Evolutionary conservation across 2,888 invertebrate genomes (phyloP).

Genomic region (Crossocerus cetratus): DNA sequence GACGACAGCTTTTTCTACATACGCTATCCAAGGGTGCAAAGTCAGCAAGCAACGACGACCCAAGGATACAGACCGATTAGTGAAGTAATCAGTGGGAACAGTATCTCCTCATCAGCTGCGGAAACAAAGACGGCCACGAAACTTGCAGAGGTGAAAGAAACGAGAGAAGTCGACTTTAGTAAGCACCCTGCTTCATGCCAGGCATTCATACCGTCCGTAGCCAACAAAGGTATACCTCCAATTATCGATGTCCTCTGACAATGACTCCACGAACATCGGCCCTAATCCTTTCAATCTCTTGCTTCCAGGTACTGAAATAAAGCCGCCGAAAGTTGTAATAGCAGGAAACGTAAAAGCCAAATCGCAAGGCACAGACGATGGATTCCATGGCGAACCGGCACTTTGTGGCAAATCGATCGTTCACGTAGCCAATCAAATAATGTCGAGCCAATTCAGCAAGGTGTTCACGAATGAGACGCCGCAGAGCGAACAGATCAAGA

Average conservation of each 20-base stretch:
- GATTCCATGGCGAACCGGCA: constrained; percentile 80
- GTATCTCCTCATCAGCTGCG: constrained; percentile 29
- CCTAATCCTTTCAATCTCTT: not conserved
- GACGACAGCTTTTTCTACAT: constrained; percentile 87
- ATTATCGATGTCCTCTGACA: not conserved
- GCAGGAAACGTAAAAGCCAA: constrained; percentile 64
- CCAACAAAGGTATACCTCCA: constrained; percentile 59
- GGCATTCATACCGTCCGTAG: constrained; percentile 66
- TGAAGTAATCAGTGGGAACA: constrained; percentile 61
- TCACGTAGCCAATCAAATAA: constrained; percentile 76
- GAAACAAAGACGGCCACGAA: constrained; percentile 16
- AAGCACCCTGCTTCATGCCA: constrained; percentile 85
- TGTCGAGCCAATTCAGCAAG: constrained; percentile 67
- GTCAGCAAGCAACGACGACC: constrained; percentile 35
- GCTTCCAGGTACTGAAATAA: constrained; percentile 46
- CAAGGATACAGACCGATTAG: constrained; percentile 66
- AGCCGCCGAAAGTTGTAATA: constrained; percentile 35
- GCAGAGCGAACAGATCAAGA: constrained; percentile 35
- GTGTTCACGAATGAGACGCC: constrained; percentile 42
- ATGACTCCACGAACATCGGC: not conserved
- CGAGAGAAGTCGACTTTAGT: constrained; percentile 77
- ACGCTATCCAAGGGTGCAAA: constrained; percentile 77
- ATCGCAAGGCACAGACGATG: constrained; percentile 85
- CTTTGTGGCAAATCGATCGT: constrained; percentile 84
- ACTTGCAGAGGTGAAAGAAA: constrained; percentile 38